Evolutionary conservation across 2,888 invertebrate species (phyloP), one percentile per base, ranked within the genome.

Genomic region (Drosophila fungiperda): DNA sequence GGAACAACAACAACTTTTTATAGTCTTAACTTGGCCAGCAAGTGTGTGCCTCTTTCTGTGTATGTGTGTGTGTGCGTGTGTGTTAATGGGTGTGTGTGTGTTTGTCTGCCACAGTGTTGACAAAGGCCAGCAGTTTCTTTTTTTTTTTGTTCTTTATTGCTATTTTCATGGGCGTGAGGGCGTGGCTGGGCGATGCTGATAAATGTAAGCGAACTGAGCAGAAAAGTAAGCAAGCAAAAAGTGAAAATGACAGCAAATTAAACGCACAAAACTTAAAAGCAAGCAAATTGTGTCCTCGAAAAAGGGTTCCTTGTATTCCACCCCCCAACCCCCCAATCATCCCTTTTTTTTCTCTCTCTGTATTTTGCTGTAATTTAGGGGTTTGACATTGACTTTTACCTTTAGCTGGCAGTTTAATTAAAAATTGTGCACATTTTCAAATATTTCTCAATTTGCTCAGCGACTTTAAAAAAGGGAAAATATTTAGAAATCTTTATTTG

Each of bases 211-310:
- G 61, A 57, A 20, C 32, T 15, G 38, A 20, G n/a, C 9, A 29
- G 17, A 38, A 23, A 45, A 26, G 54, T 36, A 36, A 54, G 42
- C 55, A 36, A 29, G 36, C 36, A 73, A 73, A 80, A 84, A 82
- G 76, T 79, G 81, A 83, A 84, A 85, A 85, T 82, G 81, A 68
- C 83, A 84, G 85, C 68, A 87, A 87, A 85, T 85, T 79, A 87
- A 87, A 83, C 73, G 82, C 82, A 79, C 79, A 77, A 60, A 83
- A 87, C 76, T 87, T 82, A 69, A 83, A 83, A 86, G 82, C 68
- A 57, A 73, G 55, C 50, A 52, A 55, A 70, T 20, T 59, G 68
- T 36, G 40, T 50, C 29, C n/a, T 50, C 45, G n/a, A 32, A 65
- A 50, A 65, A 50, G 50, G 58, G 36, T 59, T 57, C 42, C 48